Evolutionary conservation across 1,140 invertebrate genomes (phyloP).

Genomic region (Holotrichia oblita): DNA sequence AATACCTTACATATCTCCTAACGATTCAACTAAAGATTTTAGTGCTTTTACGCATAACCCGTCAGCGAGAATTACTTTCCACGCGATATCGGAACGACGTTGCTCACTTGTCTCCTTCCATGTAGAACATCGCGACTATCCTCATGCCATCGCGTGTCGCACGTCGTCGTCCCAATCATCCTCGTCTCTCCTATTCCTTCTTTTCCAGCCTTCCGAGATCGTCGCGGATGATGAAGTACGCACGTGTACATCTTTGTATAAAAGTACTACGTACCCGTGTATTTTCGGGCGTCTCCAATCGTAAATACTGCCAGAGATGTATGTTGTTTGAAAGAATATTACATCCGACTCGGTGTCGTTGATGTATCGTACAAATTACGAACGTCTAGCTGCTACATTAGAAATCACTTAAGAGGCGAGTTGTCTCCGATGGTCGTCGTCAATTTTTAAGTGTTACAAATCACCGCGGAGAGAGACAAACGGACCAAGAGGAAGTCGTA

Average conservation of each 20-base stretch:
- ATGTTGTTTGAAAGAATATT: conserved; percentile 37
- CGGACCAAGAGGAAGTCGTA: conserved; percentile 15
- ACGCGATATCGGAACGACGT: background rate
- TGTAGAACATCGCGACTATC: conserved; percentile 20
- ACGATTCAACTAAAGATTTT: background rate
- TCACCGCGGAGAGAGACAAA: background rate
- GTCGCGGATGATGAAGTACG: background rate
- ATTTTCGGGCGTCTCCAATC: background rate
- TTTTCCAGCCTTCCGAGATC: background rate
- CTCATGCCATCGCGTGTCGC: background rate
- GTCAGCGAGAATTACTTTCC: conserved; percentile 4
- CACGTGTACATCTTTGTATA: background rate
- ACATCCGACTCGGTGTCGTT: conserved; percentile 22
- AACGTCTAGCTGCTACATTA: background rate
- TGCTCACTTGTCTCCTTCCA: conserved; percentile 1
- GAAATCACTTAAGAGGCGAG: conserved; percentile 25
- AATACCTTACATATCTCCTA: background rate
- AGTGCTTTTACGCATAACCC: background rate
- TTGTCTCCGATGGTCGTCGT: background rate
- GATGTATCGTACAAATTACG: conserved; percentile 36
- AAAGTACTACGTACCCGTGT: background rate
- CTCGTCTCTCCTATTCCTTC: background rate
- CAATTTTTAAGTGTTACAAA: conserved; percentile 32
- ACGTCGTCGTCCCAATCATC: background rate
- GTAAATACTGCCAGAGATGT: conserved; percentile 23